Base-by-base conservation (phyloP, 92 coral and sea anemone species). In the Epizoanthus illoricatus region DNA sequence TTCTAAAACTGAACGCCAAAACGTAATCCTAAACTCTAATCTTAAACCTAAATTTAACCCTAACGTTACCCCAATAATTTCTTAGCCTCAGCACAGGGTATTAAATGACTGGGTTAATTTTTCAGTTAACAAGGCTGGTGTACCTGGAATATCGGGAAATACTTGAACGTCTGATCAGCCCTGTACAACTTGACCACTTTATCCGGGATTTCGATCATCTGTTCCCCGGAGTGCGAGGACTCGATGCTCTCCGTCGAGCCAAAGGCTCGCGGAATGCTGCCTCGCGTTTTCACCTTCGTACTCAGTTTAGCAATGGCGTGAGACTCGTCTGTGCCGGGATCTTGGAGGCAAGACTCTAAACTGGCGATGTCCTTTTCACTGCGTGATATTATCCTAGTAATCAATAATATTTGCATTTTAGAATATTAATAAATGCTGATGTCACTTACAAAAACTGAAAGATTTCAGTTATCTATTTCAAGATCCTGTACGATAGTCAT, bases 101-200 rank as follows among this genome's bases (percentile, higher is more conserved):
- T n/a, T n/a, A n/a, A n/a, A n/a, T n/a, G n/a, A 28, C 36, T 28
- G 36, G n/a, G n/a, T n/a, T n/a, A n/a, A n/a, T n/a, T n/a, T n/a
- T 28, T 28, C 36, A 28, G 36, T 28, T 28, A 28, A 19, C 76
- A 69, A 4, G 21, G 12, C 18, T 3, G 5, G 28, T 84, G 5
- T 86, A 97, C 99, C 97, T 92, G 96, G 87, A 85, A 97, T 67
- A 94, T 90, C 71, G 94, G 86, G 56, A 97, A 97, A 80, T 91
- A 94, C 76, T 89, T 97, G 75, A 90, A 94, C n/a, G 99, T 94
- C 85, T 97, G 99, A 71, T 97, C 99, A 52, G 98, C 97, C 74
- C 91, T 91, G 84, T 86, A 97, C 33, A 97, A 76, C 63, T 88
- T 90, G 63, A 93, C 88, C 43, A 97, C 99, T 65, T 89, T 92